Percentiles rank a stretch among this genome's conserved stretches.
phyloP scores from a whole-genome alignment of 2,797 vertebrate genomes.

The Furcifer pardalis region DNA sequence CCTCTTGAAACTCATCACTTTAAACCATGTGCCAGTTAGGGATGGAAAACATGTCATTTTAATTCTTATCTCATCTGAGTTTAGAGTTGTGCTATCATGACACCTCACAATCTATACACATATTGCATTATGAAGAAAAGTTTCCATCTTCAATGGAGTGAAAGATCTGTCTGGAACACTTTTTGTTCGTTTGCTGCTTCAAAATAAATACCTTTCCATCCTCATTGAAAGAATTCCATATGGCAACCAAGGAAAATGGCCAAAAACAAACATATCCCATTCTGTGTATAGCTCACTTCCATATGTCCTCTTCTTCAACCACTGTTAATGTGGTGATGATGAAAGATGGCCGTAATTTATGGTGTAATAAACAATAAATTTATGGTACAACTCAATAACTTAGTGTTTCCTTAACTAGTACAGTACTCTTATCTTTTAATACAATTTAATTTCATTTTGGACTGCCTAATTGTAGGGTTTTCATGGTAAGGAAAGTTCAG shows the following conservation, averaged over 20 bases:
- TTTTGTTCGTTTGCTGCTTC: background rate
- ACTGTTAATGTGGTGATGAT: background rate
- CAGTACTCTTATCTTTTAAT: too few relatives aligned
- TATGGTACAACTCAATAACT: too few relatives aligned
- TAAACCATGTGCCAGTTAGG: background rate
- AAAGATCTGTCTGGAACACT: too few relatives aligned
- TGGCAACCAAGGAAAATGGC: too few relatives aligned
- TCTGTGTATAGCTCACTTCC: background rate
- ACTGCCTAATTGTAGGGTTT: too few relatives aligned
- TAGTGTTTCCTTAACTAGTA: too few relatives aligned
- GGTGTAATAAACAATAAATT: too few relatives aligned
- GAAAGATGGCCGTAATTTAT: too few relatives aligned
- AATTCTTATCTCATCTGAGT: background rate
- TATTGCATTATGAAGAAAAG: background rate
- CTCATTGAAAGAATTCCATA: background rate
- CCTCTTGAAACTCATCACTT: too few relatives aligned
- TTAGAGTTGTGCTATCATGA: background rate
- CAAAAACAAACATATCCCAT: background rate
- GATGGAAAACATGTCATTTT: background rate
- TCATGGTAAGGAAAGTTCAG: too few relatives aligned
- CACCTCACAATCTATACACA: background rate
- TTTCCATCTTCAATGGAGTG: background rate
- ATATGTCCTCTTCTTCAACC: background rate
- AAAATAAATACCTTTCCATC: background rate
- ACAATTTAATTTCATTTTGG: too few relatives aligned